Evolutionary conservation across 30 jellyfish, hydroid and myxozoan species (phyloP).

Genomic region (Aurelia sp.): DNA sequence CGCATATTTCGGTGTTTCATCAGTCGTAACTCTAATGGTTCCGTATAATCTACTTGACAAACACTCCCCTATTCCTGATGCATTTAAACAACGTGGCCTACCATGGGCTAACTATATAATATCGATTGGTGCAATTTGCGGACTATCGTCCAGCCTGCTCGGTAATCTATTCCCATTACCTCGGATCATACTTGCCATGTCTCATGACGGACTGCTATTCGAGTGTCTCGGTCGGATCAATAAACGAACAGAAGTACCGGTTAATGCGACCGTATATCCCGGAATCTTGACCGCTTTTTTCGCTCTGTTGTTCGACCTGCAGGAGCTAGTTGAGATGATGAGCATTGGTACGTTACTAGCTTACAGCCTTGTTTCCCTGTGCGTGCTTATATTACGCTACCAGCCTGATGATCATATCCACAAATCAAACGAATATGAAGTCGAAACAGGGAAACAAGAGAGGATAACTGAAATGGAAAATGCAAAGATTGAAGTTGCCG

Average conservation of each 20-base stretch:
- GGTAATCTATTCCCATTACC: conserved; percentile 99
- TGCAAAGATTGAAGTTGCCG: conserved; percentile 5
- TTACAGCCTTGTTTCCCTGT: conserved; percentile 96
- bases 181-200: conserved; percentile 95
- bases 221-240: conserved; percentile 75
- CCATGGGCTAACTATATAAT: conserved; percentile 98
- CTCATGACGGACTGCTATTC: conserved; percentile 92
- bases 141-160: conserved; percentile 96
- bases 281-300: conserved; percentile 98
- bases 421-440: conserved; percentile 32
- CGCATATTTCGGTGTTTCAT: conserved; percentile 88
- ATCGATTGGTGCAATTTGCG: conserved; percentile 99
- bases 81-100: conserved; percentile 92
- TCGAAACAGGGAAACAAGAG: conserved; percentile 42
- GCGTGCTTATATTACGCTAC: conserved; percentile 95
- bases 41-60: conserved; percentile 89
- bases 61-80: conserved; percentile 97
- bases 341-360: conserved; percentile 98
- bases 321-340: conserved; percentile 99
- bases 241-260: conserved; percentile 93
- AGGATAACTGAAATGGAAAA: not conserved
- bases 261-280: conserved; percentile 98
- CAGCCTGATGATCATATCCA: conserved; percentile 94
- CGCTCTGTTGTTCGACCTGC: conserved; percentile 95
- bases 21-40: conserved; percentile 84